These are phyloP conservation scores for Pipistrellus nathusii DNA, from an alignment of 2,797 vertebrate species.

Conservation along the genomic window DNA sequence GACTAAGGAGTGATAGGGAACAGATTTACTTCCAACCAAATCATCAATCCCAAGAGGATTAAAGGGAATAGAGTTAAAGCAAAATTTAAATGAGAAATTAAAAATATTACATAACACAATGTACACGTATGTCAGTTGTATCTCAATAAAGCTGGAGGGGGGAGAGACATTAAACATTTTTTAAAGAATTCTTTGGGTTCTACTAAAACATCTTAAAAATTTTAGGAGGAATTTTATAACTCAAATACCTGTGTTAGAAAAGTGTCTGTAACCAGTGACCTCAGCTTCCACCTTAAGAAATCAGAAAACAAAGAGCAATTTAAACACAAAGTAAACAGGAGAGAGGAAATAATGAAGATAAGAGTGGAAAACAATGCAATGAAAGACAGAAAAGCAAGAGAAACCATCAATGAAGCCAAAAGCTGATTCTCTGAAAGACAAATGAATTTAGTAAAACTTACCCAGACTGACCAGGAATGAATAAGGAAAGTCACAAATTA, in stretches of 20 bases:
- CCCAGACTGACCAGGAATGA: background rate
- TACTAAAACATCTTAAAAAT: background rate
- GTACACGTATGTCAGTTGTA: background rate
- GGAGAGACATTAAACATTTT: background rate
- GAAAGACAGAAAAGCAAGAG: background rate
- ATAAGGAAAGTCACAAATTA: slow-evolving; percentile 14
- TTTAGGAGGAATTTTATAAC: background rate
- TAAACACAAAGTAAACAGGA: background rate
- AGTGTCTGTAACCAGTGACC: background rate
- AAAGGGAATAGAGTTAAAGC: background rate
- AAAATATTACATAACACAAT: background rate
- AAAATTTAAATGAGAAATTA: slow-evolving; percentile 1
- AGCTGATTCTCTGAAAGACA: background rate
- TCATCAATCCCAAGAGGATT: background rate
- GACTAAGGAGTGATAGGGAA: background rate
- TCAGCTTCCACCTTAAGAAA: slow-evolving; percentile 6
- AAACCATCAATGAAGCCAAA: background rate
- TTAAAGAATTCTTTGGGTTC: background rate
- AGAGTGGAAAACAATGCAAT: background rate
- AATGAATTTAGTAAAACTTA: background rate
- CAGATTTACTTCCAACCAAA: slow-evolving; percentile 26
- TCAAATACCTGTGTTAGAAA: background rate
- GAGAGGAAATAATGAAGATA: background rate
- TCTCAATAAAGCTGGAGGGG: background rate
- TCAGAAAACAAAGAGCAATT: background rate